A percentile compares a stretch with the other conserved stretches of the same genome.
These are phyloP conservation scores for Okapia johnstoni DNA, from an alignment of 2,113 vertebrate genomes.

Conservation along the genomic window DNA sequence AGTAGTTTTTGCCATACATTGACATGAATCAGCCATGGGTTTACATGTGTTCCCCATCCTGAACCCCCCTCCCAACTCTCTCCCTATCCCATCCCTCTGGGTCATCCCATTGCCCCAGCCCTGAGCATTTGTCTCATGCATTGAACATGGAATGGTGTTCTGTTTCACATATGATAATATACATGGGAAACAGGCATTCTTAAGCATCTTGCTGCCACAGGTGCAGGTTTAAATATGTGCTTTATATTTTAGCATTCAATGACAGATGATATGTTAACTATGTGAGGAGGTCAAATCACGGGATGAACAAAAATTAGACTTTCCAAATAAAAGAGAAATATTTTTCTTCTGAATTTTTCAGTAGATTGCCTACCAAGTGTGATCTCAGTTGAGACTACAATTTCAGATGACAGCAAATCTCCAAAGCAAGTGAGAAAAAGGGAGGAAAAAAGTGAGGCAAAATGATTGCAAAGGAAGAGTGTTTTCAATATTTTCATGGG, in stretches of 20 bases:
- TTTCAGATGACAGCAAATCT: neutral
- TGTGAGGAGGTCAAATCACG: neutral
- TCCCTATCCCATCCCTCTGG: too few species aligned
- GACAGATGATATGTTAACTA: neutral
- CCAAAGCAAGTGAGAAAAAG: neutral
- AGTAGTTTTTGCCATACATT: too few species aligned
- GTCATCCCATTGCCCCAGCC: too few species aligned
- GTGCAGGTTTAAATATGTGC: rapidly evolving
- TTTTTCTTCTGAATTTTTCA: neutral
- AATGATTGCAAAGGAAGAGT: neutral
- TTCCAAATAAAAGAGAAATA: neutral
- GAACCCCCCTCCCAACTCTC: too few species aligned
- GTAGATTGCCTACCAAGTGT: neutral
- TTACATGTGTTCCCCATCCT: too few species aligned
- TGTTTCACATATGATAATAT: too few species aligned
- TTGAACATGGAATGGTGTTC: too few species aligned
- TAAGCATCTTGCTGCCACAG: neutral
- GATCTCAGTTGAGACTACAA: neutral
- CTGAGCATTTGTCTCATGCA: too few species aligned
- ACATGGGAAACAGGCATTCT: neutral
- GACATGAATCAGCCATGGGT: too few species aligned
- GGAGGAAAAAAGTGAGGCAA: neutral
- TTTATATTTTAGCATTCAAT: neutral
- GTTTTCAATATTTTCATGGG: neutral
- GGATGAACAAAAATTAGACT: neutral